phyloP scores from a whole-genome alignment of 2,888 invertebrate genomes.

The Hydrotaea diabolus region DNA sequence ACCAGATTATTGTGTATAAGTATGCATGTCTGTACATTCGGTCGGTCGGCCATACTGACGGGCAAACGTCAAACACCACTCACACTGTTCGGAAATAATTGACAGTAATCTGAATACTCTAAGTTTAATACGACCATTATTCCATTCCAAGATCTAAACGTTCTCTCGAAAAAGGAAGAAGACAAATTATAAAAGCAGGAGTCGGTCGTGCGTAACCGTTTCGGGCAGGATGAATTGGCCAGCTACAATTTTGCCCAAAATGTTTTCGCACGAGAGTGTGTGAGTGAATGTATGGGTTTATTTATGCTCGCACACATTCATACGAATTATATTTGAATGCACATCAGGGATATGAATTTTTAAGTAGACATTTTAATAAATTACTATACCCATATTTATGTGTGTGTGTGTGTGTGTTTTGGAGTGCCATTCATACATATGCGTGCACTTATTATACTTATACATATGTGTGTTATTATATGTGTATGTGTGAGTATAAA shows the following conservation, averaged over 20 bases:
- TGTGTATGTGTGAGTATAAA: too few species aligned
- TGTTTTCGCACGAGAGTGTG: not conserved
- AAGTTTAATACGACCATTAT: conserved; percentile 10
- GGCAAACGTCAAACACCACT: conserved; percentile 8
- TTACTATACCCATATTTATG: conserved; percentile 6
- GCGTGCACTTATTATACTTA: too few species aligned
- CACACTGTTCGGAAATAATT: conserved; percentile 29
- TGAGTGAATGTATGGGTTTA: not conserved
- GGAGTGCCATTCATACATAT: not conserved
- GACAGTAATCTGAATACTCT: conserved; percentile 12
- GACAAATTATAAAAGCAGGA: conserved; percentile 36
- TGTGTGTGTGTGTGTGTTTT: too few species aligned
- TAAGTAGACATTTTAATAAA: conserved; percentile 35
- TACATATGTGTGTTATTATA: too few species aligned
- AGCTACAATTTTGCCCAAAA: not conserved
- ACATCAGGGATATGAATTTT: conserved; percentile 38
- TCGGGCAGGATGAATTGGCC: conserved; percentile 23
- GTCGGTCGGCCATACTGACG: not conserved
- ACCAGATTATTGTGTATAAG: not conserved
- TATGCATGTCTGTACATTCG: not conserved
- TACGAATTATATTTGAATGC: conserved; percentile 27
- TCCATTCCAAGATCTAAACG: not conserved
- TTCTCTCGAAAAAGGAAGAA: not conserved
- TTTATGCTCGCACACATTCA: not conserved
- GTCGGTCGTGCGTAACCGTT: conserved; percentile 39